phyloP scores from a whole-genome alignment of 1,140 invertebrate species.

The Lucilia sericata region DNA sequence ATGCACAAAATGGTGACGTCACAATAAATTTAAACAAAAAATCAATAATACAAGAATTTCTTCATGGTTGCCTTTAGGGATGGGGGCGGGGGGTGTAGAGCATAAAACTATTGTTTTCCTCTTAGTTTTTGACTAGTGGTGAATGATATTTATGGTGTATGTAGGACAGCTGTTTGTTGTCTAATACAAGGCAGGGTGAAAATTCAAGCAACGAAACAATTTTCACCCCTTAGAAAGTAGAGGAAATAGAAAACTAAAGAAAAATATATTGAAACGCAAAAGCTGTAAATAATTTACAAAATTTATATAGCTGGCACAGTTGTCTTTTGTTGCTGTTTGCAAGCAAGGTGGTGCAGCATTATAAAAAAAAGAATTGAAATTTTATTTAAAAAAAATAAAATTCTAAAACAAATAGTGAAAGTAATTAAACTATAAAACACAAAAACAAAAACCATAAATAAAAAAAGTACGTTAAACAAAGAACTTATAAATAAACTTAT shows the following conservation, averaged over 20 bases:
- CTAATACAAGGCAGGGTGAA: not conserved
- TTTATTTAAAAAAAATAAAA: not conserved
- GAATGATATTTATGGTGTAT: not conserved
- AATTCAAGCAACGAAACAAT: not conserved
- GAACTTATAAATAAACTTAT: conserved; percentile 1
- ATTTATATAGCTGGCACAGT: conserved; percentile 2
- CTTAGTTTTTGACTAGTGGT: not conserved
- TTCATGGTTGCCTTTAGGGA: not conserved
- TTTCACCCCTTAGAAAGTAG: not conserved
- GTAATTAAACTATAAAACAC: not conserved
- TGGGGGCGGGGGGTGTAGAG: not conserved
- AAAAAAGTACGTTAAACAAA: conserved; percentile 30
- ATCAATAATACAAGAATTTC: conserved; percentile 21
- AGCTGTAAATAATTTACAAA: conserved; percentile 1
- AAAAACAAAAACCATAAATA: not conserved
- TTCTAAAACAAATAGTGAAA: conserved; percentile 35
- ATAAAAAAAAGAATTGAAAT: not conserved
- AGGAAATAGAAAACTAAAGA: not conserved
- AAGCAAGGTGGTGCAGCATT: conserved; percentile 11
- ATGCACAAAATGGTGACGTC: conserved; percentile 22
- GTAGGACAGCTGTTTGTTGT: not conserved
- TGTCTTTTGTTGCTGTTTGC: not conserved
- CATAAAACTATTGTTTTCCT: not conserved
- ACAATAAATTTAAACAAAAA: not conserved
- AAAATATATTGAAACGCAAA: not conserved